A percentile compares a stretch with the other conserved stretches of the same genome.
Evolutionary conservation across 2,113 vertebrate species (phyloP).

Genomic region (Malaclemys terrapin): DNA sequence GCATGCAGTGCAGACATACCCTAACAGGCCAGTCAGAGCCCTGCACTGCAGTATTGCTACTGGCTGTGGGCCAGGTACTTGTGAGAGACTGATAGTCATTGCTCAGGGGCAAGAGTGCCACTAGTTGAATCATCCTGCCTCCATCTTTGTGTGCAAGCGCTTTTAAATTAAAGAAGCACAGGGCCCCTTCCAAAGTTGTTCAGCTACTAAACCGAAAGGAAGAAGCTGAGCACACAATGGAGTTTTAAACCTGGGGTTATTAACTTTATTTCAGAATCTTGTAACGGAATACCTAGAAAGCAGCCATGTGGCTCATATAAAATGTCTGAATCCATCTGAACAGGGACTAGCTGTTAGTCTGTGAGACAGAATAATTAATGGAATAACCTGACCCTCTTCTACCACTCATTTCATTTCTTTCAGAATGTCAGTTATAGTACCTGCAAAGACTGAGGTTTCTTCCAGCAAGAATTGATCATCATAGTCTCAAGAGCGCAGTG

Average conservation of each 20-base stretch:
- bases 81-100: conserved; percentile 16
- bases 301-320: background rate
- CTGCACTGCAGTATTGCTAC: conserved; percentile 41
- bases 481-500: background rate
- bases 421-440: background rate
- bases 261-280: background rate
- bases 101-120: conserved; percentile 52
- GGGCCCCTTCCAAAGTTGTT: background rate
- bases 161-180: conserved; percentile 49
- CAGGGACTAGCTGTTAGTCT: conserved; percentile 11
- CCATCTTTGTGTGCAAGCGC: conserved; percentile 45
- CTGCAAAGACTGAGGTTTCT: conserved; percentile 35
- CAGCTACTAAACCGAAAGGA: background rate
- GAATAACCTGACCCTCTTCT: conserved; percentile 12
- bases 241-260: background rate
- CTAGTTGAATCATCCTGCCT: conserved; percentile 34
- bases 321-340: background rate
- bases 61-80: conserved; percentile 54
- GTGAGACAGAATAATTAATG: conserved; percentile 31
- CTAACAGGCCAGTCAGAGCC: background rate
- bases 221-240: background rate
- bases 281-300: background rate
- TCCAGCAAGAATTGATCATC: background rate
- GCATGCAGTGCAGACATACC: background rate
- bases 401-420: conserved; percentile 12